Evolutionary conservation across 2,888 invertebrate genomes (phyloP).

Genomic region (Andrena bicolor): DNA sequence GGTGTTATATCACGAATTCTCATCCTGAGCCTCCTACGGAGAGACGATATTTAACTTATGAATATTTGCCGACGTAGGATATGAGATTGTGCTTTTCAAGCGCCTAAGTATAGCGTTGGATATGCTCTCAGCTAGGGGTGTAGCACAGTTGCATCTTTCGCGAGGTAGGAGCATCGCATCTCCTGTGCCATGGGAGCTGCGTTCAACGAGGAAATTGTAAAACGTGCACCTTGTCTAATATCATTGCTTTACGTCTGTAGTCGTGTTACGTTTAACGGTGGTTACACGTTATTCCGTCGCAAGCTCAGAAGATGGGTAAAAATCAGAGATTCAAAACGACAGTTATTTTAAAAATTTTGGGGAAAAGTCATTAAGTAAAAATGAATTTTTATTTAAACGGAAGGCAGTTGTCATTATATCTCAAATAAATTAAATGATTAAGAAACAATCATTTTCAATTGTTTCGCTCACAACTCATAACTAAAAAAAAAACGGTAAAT

Average conservation of each 20-base stretch:
- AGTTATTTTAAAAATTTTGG: not conserved
- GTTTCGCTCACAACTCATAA: too few species aligned
- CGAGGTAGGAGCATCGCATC: slow-evolving; percentile 34
- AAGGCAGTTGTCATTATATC: not conserved
- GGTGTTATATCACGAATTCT: slow-evolving; percentile 67
- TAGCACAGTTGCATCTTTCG: slow-evolving; percentile 25
- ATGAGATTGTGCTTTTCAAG: slow-evolving; percentile 82
- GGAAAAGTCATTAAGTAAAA: not conserved
- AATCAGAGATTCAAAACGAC: not conserved
- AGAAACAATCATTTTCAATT: not conserved
- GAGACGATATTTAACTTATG: slow-evolving; percentile 82
- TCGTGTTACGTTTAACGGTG: not conserved
- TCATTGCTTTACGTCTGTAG: not conserved
- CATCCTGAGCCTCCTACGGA: slow-evolving; percentile 48
- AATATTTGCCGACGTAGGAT: slow-evolving; percentile 83
- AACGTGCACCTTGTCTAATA: not conserved
- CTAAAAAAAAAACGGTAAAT: not conserved
- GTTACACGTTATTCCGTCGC: not conserved
- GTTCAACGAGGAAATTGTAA: slow-evolving; percentile 9
- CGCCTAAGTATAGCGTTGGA: slow-evolving; percentile 67
- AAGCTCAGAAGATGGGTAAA: not conserved
- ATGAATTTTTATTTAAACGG: not conserved
- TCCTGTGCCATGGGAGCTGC: not conserved
- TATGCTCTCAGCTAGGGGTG: slow-evolving; percentile 4
- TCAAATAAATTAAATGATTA: not conserved